Conservation (phyloP, 2,113 vertebrate species). For the Machaerirhynchus nigripectus region DNA sequence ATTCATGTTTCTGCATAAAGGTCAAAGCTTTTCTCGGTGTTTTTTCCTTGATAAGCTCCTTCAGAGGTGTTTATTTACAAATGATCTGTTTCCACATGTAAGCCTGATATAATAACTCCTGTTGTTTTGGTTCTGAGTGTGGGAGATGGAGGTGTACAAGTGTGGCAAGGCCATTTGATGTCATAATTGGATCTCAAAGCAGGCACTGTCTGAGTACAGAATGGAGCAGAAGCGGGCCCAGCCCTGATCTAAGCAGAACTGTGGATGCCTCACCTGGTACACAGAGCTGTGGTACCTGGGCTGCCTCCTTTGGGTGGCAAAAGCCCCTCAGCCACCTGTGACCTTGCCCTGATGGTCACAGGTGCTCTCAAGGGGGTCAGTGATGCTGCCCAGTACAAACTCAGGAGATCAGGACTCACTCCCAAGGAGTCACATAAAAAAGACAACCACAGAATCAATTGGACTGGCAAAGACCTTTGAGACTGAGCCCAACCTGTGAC, state of each 20-base stretch:
- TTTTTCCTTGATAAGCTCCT: slow-evolving; percentile 29
- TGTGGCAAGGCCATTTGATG: background rate
- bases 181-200: background rate
- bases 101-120: background rate
- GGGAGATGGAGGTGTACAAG: background rate
- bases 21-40: slow-evolving; percentile 3
- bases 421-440: background rate
- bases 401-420: background rate
- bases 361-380: accelerated
- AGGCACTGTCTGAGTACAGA: background rate
- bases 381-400: background rate
- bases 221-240: background rate
- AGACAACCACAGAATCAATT: background rate
- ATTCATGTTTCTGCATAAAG: slow-evolving; percentile 34
- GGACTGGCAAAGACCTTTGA: background rate
- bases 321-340: background rate
- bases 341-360: background rate
- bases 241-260: background rate
- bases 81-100: background rate
- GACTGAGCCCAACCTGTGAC: background rate
- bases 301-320: background rate
- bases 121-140: background rate
- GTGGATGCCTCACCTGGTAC: background rate
- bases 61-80: slow-evolving; percentile 48
- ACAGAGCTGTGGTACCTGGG: background rate